phyloP scores from a whole-genome alignment of 1,140 invertebrate genomes.

The Lordiphosa collinella region DNA sequence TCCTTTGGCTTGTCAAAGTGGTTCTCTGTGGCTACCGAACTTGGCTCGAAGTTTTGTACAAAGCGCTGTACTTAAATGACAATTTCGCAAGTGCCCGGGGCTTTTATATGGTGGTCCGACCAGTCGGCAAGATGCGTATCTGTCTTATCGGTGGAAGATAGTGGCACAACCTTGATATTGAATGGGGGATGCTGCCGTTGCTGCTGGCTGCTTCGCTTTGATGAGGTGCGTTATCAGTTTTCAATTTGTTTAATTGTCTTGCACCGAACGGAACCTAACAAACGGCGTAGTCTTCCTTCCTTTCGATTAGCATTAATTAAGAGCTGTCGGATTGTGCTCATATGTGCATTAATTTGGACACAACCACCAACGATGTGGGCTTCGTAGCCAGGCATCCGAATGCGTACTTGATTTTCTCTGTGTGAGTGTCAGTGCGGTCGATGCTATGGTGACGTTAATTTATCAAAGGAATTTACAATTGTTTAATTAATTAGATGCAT shows the following conservation, averaged over 20 bases:
- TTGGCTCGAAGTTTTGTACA: conserved; percentile 26
- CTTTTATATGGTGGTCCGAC: conserved; percentile 52
- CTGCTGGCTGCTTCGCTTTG: conserved; percentile 16
- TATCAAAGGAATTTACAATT: conserved; percentile 56
- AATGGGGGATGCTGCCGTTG: not conserved
- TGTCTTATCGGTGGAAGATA: conserved; percentile 30
- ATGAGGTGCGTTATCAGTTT: conserved; percentile 32
- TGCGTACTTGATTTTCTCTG: not conserved
- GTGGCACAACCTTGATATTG: conserved; percentile 18
- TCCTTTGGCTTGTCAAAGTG: conserved; percentile 20
- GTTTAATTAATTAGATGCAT: conserved; percentile 60
- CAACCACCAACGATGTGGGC: conserved; percentile 6
- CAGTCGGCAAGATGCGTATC: conserved; percentile 13
- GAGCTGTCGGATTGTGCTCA: not conserved
- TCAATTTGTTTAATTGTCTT: conserved; percentile 59
- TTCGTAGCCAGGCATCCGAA: not conserved
- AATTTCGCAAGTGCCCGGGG: conserved; percentile 14
- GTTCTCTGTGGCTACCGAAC: conserved; percentile 11
- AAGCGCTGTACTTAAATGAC: conserved; percentile 45
- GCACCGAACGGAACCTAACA: conserved; percentile 8
- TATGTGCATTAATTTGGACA: conserved; percentile 20
- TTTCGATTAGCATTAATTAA: conserved; percentile 9
- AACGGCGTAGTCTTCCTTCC: not conserved
- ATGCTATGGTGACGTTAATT: conserved; percentile 40
- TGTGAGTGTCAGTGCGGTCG: conserved; percentile 20